Evolutionary conservation across 2,888 invertebrate genomes (phyloP), one percentile per base, ranked within the genome.

Genomic region (Rotaria sp.): DNA sequence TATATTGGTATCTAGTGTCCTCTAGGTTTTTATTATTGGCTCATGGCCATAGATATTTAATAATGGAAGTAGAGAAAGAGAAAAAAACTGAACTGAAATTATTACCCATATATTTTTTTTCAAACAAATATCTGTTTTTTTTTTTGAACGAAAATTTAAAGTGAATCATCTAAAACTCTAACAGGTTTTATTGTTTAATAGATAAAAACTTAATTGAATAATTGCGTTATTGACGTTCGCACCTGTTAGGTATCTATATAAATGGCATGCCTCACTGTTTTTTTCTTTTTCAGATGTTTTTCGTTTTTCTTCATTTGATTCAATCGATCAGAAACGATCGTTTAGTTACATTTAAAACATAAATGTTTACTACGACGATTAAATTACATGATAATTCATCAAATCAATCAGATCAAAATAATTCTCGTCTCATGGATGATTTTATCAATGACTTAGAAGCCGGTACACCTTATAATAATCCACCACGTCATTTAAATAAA

Each of bases 391-490:
- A 52, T 52, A 52, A 52, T 24, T 24, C 52, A 52, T 24, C 21
- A 24, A 24, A 52, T 52, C 24, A 7, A 52, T 52, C 52, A 1
- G 52, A 52, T 52, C 52, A 35, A 21, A 67, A 67, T 35, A 67
- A 67, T 67, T 21, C 21, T 30, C 30, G 11, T 35, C 18, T 67
- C 4, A 80, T 80, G 80, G 80, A 45, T 45, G 80, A 80, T 80
- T 45, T 80, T 26, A 45, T 80, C 13, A 45, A 80, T n/a, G 80
- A 80, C 45, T 45, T 80, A n/a, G 80, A 80, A 80, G n/a, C 45
- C 2, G 80, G 80, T 10, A 11, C 3, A 41, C 0, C 45, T 5
- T 45, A 45, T n/a, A 45, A 41, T 45, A 45, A 41, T 45, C 45
- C 26, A 15, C 26, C 45, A 13, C n/a, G 41, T 15, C 38, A 18